A percentile compares a stretch with the other conserved stretches of the same genome.
Conservation (phyloP, 2,888 invertebrate species). For the Hedya salicella region DNA sequence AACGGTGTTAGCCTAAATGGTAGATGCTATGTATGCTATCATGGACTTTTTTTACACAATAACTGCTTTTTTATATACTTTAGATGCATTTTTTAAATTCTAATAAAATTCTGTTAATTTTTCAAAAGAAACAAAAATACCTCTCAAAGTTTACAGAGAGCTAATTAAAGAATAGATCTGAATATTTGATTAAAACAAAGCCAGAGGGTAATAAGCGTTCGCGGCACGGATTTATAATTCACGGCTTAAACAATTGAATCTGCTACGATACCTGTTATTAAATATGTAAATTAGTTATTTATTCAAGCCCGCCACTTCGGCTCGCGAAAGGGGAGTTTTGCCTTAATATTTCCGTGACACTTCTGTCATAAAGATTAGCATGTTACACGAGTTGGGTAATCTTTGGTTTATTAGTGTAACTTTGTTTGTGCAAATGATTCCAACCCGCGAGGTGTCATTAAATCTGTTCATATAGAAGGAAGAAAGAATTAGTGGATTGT, state of each 20-base stretch:
- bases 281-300: constrained; percentile 51
- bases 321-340: constrained; percentile 42
- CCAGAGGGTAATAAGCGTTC: constrained; percentile 45
- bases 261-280: constrained; percentile 49
- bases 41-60: too few species aligned
- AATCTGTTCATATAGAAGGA: neutral
- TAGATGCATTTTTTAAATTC: too few species aligned
- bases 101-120: neutral
- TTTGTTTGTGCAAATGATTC: constrained; percentile 29
- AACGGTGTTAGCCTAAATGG: too few species aligned
- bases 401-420: constrained; percentile 40
- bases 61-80: too few species aligned
- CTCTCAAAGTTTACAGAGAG: constrained; percentile 30
- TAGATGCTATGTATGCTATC: too few species aligned
- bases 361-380: constrained; percentile 44
- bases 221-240: constrained; percentile 46
- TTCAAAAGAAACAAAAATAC: constrained; percentile 10
- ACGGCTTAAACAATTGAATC: constrained; percentile 47
- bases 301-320: constrained; percentile 45
- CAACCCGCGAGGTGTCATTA: constrained; percentile 12
- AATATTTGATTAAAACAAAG: constrained; percentile 47
- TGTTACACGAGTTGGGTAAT: constrained; percentile 41
- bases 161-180: constrained; percentile 45
- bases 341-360: constrained; percentile 44
- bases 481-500: too few species aligned